Conservation (phyloP, 1,140 invertebrate genomes). For the Paracyclopina nana region DNA sequence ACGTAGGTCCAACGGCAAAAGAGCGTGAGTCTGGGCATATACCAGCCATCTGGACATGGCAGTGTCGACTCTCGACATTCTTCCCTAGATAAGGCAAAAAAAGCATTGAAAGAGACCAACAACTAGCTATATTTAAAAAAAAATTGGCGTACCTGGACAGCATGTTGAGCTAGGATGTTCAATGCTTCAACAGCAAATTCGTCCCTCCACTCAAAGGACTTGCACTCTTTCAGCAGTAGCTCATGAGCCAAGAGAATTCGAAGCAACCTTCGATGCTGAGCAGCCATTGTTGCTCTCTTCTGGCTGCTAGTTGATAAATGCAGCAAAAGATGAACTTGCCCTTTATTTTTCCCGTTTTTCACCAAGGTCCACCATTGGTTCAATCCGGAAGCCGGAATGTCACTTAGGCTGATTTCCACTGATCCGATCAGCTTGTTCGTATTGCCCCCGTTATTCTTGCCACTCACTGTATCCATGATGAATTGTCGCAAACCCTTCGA, state of each 20-base stretch:
- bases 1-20: constrained; percentile 4
- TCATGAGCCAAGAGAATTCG: background rate
- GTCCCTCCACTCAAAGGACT: background rate
- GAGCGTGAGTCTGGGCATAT: background rate
- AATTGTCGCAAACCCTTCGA: background rate
- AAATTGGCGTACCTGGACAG: too few relatives aligned
- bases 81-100: too few relatives aligned
- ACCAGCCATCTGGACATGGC: background rate
- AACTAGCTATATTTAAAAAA: too few relatives aligned
- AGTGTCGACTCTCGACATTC: background rate
- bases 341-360: too few relatives aligned
- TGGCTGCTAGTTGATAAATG: background rate
- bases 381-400: background rate
- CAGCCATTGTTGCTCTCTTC: background rate
- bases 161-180: background rate
- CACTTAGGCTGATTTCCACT: background rate
- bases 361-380: background rate
- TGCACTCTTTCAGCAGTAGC: background rate
- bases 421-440: background rate
- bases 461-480: background rate
- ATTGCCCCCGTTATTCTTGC: background rate
- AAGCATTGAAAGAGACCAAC: too few relatives aligned
- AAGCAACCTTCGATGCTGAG: background rate
- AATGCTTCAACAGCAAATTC: background rate
- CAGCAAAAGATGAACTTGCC: background rate